Evolutionary conservation across 2,888 invertebrate genomes (phyloP).

Genomic region (Odontothrips loti): DNA sequence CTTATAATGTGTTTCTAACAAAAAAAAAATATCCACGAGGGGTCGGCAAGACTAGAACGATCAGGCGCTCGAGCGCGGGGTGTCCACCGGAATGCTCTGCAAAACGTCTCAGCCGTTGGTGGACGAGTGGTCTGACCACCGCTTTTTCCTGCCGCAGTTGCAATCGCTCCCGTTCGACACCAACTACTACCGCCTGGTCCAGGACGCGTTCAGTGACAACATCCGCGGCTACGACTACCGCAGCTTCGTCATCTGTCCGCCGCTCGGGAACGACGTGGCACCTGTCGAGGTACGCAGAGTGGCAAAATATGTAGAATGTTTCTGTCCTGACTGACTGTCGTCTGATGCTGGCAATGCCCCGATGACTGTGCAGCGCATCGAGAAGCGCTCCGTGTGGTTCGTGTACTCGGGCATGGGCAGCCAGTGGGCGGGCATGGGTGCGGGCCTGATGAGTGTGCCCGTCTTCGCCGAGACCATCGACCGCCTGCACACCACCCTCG

Average conservation of each 20-base stretch:
- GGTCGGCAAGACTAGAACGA: no score
- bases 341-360: no score
- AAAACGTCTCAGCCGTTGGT: no score
- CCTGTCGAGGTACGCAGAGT: no score
- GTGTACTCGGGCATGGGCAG: constrained; percentile 90
- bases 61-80: no score
- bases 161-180: not conserved
- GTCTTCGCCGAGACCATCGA: constrained; percentile 68
- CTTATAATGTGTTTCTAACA: no score
- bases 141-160: not conserved
- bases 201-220: not conserved
- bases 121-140: no score
- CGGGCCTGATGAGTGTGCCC: constrained; percentile 67
- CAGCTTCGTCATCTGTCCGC: not conserved
- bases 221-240: constrained; percentile 15
- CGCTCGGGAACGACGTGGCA: not conserved
- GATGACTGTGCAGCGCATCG: constrained; percentile 48
- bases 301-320: no score
- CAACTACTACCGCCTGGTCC: not conserved
- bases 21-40: no score
- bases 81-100: no score
- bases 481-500: constrained; percentile 58
- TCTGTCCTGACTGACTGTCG: no score
- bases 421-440: constrained; percentile 83
- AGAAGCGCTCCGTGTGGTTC: constrained; percentile 73